phyloP scores from a whole-genome alignment of 2,113 vertebrate species.

The Dinomys branickii region DNA sequence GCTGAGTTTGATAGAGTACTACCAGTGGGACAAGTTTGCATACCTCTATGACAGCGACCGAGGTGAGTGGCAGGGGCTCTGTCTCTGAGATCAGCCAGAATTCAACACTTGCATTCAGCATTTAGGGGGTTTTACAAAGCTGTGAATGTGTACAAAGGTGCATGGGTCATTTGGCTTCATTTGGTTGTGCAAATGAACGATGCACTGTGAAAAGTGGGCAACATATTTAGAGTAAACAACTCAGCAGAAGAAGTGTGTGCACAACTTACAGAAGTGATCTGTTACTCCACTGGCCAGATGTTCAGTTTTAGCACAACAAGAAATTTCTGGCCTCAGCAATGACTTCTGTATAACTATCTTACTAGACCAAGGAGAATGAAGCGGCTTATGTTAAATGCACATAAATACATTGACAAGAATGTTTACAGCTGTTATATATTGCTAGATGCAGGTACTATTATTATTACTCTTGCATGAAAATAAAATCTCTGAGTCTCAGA shows the following conservation, averaged over 20 bases:
- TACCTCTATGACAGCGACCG: slow-evolving; percentile 99
- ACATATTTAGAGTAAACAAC: neutral
- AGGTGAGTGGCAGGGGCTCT: slow-evolving; percentile 87
- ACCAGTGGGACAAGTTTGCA: slow-evolving; percentile 99
- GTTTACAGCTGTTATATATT: neutral
- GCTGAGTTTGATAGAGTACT: slow-evolving; percentile 98
- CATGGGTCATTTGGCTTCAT: neutral
- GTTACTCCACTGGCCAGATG: neutral
- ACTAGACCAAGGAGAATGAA: neutral
- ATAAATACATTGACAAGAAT: neutral
- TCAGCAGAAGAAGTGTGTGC: neutral
- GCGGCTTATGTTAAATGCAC: neutral
- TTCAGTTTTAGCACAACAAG: neutral
- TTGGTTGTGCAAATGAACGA: neutral
- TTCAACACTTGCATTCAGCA: neutral
- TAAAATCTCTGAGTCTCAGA: neutral
- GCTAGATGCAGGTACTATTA: neutral
- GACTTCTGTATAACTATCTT: neutral
- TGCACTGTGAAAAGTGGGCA: neutral
- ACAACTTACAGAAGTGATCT: neutral
- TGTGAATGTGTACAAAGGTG: accelerated
- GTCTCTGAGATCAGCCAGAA: neutral
- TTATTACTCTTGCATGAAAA: neutral
- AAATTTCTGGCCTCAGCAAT: neutral
- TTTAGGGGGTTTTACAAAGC: neutral